A percentile compares a stretch with the other conserved stretches of the same genome.
phyloP scores from a whole-genome alignment of 2,888 invertebrate genomes.

The Keiferia lycopersicella region DNA sequence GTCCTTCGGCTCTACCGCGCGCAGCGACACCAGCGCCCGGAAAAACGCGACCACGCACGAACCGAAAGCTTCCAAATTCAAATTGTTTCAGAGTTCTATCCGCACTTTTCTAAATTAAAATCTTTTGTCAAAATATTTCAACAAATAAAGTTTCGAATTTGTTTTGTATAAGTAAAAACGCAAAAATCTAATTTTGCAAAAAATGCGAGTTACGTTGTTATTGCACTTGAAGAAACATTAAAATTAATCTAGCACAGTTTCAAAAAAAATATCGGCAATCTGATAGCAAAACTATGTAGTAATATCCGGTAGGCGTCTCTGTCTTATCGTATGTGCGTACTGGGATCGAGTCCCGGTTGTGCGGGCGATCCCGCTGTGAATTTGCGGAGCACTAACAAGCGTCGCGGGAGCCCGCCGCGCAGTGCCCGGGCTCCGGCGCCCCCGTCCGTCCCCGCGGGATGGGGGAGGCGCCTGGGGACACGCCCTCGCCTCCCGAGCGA shows the following conservation, averaged over 20 bases:
- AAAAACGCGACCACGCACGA: slow-evolving; percentile 49
- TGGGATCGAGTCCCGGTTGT: slow-evolving; percentile 78
- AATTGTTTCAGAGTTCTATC: slow-evolving; percentile 21
- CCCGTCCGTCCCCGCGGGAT: slow-evolving; percentile 79
- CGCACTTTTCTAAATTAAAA: background rate
- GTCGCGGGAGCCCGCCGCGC: slow-evolving; percentile 77
- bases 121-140: background rate
- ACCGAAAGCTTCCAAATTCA: slow-evolving; percentile 37
- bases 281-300: slow-evolving; percentile 34
- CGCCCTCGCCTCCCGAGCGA: slow-evolving; percentile 81
- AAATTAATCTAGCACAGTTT: slow-evolving; percentile 11
- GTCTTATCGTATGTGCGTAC: slow-evolving; percentile 75
- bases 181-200: background rate
- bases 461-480: slow-evolving; percentile 79
- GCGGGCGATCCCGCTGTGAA: slow-evolving; percentile 80
- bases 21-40: slow-evolving; percentile 49
- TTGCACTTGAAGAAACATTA: background rate
- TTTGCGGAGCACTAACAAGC: slow-evolving; percentile 81
- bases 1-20: slow-evolving; percentile 36
- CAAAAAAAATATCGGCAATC: slow-evolving; percentile 2
- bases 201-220: slow-evolving; percentile 6
- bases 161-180: background rate
- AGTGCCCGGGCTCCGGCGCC: slow-evolving; percentile 79
- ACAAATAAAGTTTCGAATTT: background rate
- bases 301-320: slow-evolving; percentile 71